Base-by-base conservation (phyloP, 2,888 invertebrate genomes). In the Lordiphosa andalusiaca region DNA sequence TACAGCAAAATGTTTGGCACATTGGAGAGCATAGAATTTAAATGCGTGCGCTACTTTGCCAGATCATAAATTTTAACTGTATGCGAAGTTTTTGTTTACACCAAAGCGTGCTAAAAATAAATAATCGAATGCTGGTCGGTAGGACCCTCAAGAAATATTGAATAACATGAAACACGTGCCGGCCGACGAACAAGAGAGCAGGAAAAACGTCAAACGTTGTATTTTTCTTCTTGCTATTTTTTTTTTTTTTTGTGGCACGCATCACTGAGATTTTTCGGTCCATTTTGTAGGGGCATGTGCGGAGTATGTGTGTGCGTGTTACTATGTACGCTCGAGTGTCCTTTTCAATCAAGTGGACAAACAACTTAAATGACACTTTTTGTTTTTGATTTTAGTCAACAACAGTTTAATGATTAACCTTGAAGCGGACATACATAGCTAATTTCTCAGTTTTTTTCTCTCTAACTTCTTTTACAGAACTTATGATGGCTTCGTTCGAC, bases 401-500 rank as follows among this genome's bases (percentile, higher is more conserved):
- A 69, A 59, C 67, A 53, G 30, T 36, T 40, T 50, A 46, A 44
- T n/a, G 16, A 63, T 13, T 16, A 37, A 30, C 40, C 30, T 42
- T 41, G 49, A 41, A 21, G 7, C 41, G 25, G n/a, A 42, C 5
- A 35, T 55, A 38, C 21, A 12, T 33, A 10, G 3, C 19, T 12
- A 44, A 30, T 49, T 39, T n/a, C 9, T n/a, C 3, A 1, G 13
- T 37, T 7, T 42, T 25, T 53, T 12, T 6, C 21, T 49, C 42
- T 50, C 33, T 38, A 53, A 13, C 13, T 37, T 19, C 44, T 12
- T 44, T 86, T 85, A 0, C 81, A 88, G 88, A 88, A 75, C 73
- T 88, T 49, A 88, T 88, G 88, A 84, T 88, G 85, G 88, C 88
- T 55, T 88, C 88, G 46, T 88, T 88, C 62, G 88, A 88, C 64